Evolutionary conservation across 2,888 invertebrate species (phyloP), one percentile per base, ranked within the genome.

Genomic region (Acrocyrtus sp.): DNA sequence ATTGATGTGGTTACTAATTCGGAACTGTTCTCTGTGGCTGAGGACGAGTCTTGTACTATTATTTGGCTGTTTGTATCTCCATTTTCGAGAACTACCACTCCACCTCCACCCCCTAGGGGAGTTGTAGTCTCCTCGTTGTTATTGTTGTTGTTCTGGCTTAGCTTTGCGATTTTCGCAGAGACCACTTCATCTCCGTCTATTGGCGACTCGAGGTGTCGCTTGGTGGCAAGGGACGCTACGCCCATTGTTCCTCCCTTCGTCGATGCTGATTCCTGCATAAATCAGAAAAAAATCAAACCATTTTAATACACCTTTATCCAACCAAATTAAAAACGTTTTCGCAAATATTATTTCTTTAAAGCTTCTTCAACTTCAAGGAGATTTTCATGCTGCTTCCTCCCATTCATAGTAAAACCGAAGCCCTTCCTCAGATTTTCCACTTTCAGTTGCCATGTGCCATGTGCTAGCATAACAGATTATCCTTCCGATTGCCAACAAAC

Each of bases 1-100:
- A 81, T 81, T 12, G 81, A 81, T 0, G 81, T 81, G 3, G 81
- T 80, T 27, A 81, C 73, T 63, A 81, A 77, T 58, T 81, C 81
- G 8, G 79, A 77, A 63, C 75, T 80, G 54, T 67, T 75, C 19
- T 58, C 74, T 68, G 51, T 39, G 57, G 68, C 19, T 45, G 50
- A 41, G 21, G 17, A n/a, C 8, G 43, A 58, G 43, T 58, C 60
- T 60, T 60, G 60, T 60, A 60, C 60, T 60, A 19, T 50, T 8
- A 43, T 68, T 68, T 68, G 68, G 60, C 68, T 53, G 41, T 19
- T n/a, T 21, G 34, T 27, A 21, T 41, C 54, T 15, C 34, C 45
- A 17, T 29, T 50, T 15, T 5, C 50, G 19, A n/a, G n/a, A n/a
- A n/a, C n/a, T n/a, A 39, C 15, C 15, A 24, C 27, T 10, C 41